phyloP scores from a whole-genome alignment of 2,888 invertebrate genomes.

The Sarcophaga carnaria region DNA sequence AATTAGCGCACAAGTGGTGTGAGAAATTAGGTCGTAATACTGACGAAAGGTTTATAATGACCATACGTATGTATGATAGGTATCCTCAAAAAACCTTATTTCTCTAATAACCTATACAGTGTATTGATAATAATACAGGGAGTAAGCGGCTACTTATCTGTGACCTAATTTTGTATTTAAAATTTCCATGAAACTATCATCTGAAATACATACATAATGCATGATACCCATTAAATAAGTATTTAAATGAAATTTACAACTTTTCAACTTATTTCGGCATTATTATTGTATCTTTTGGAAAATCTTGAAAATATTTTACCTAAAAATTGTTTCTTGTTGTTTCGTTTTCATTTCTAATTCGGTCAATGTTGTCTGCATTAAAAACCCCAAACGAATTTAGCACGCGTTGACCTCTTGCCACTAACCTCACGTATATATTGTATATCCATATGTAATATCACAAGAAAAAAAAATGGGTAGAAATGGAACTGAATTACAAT shows the following conservation, averaged over 20 bases:
- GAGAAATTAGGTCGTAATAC: no score
- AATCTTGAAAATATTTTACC: neutral
- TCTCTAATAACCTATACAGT: no score
- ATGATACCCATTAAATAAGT: neutral
- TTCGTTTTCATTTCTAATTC: slow-evolving; percentile 35
- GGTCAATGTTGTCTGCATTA: slow-evolving; percentile 63
- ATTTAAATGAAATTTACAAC: neutral
- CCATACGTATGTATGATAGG: no score
- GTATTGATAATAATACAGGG: no score
- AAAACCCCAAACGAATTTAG: slow-evolving; percentile 61
- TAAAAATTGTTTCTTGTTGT: slow-evolving; percentile 29
- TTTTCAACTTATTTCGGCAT: neutral
- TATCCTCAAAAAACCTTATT: no score
- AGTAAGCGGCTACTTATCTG: no score
- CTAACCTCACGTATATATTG: slow-evolving; percentile 15
- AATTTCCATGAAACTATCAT: neutral
- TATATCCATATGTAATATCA: neutral
- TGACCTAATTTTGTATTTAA: no score
- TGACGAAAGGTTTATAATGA: no score
- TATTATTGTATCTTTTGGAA: neutral
- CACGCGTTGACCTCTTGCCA: slow-evolving; percentile 66
- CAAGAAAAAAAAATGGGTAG: neutral
- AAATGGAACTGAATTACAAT: slow-evolving; percentile 2
- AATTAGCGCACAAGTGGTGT: no score
- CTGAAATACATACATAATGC: neutral